Evolutionary conservation across 2,888 invertebrate genomes (phyloP).

Genomic region (Xylota segnis): DNA sequence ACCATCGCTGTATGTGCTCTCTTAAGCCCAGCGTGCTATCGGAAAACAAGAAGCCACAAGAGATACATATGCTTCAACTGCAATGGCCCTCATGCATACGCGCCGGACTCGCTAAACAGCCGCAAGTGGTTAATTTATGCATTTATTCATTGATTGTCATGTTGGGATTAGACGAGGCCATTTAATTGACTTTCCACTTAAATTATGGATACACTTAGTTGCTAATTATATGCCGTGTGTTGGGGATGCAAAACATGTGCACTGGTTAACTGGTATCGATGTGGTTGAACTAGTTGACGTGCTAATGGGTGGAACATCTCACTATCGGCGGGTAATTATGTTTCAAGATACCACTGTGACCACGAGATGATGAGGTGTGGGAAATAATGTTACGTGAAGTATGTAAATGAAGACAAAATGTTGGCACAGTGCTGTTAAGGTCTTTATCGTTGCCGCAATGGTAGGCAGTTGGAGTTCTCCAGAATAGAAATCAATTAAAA

Average conservation of each 20-base stretch:
- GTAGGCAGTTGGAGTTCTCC: too few relatives aligned
- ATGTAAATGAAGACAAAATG: not conserved
- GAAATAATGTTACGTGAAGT: conserved; percentile 3
- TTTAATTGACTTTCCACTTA: conserved; percentile 72
- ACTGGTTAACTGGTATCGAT: conserved; percentile 38
- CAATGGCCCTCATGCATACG: conserved; percentile 53
- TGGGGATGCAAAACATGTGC: conserved; percentile 18
- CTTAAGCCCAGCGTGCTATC: conserved; percentile 61
- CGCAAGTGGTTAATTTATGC: conserved; percentile 73
- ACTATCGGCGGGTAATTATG: conserved; percentile 43
- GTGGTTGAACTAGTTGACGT: conserved; percentile 59
- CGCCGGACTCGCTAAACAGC: conserved; percentile 60
- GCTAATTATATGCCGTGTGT: conserved; percentile 57
- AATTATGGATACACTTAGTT: conserved; percentile 58
- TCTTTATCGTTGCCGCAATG: too few relatives aligned
- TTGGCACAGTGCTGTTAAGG: not conserved
- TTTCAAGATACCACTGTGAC: conserved; percentile 33
- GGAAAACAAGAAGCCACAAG: conserved; percentile 62
- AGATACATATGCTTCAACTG: conserved; percentile 46
- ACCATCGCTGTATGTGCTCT: conserved; percentile 48
- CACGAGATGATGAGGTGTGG: conserved; percentile 11
- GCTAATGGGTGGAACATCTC: conserved; percentile 62
- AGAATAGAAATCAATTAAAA: too few relatives aligned
- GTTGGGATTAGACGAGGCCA: conserved; percentile 73
- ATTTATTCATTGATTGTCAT: conserved; percentile 77